These are phyloP conservation scores for Chrysina gloriosa DNA, from an alignment of 2,888 invertebrate genomes.

Conservation along the genomic window DNA sequence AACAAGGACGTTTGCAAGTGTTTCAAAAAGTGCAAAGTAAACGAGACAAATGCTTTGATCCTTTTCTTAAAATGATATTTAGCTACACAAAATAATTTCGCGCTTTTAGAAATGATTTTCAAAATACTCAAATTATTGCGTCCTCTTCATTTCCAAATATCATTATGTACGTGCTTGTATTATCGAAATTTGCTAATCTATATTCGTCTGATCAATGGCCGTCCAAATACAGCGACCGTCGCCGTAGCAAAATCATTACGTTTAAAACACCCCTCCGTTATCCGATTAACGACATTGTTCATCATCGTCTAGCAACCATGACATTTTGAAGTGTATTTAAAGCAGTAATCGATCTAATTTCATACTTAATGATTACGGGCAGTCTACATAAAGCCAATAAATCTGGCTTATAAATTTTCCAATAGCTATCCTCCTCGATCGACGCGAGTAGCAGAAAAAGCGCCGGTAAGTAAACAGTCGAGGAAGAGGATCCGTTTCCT, in stretches of 20 bases:
- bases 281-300: conserved; percentile 28
- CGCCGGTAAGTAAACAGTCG: conserved; percentile 6
- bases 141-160: no score
- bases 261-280: conserved; percentile 18
- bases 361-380: conserved; percentile 26
- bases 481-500: conserved; percentile 8
- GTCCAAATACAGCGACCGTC: not conserved
- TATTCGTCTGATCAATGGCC: not conserved
- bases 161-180: no score
- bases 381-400: conserved; percentile 6
- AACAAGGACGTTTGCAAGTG: no score
- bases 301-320: conserved; percentile 17
- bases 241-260: conserved; percentile 6
- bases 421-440: not conserved
- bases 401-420: conserved; percentile 12
- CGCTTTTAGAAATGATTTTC: no score
- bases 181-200: no score
- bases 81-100: no score
- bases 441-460: not conserved
- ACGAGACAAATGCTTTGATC: no score
- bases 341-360: conserved; percentile 35
- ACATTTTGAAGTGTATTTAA: conserved; percentile 36
- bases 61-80: no score
- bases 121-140: no score
- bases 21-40: no score